Evolutionary conservation across 2,888 invertebrate species (phyloP), one percentile per base, ranked within the genome.

Genomic region (Caenorhabditis sulstoni): DNA sequence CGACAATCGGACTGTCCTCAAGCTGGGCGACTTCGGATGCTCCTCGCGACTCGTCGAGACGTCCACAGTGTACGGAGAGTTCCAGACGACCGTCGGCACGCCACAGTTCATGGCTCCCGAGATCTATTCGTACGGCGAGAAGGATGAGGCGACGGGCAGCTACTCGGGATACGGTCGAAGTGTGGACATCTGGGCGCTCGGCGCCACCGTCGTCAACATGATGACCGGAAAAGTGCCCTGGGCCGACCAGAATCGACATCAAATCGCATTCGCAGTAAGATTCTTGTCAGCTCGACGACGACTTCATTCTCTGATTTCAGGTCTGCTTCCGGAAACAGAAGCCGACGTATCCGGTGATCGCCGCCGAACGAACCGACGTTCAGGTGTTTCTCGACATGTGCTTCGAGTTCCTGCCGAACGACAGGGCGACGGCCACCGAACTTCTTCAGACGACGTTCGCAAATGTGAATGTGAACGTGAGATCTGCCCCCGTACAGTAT

Each of bases 151-250:
- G n/a, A 71, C 39, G 93, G 94, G 81, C 91, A 91, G 35, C 93
- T 93, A 78, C 47, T 41, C 65, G 79, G 96, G 97, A 0, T 95
- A 96, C 92, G 97, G 97, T 0, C 93, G 96, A 87, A 95, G 95
- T 1, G 96, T 95, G 3, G 97, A 97, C 92, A 94, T 97, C 90
- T 97, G 97, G 97, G 96, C 96, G 39, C 93, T 96, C 52, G 97
- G 96, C 44, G 97, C 96, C 92, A 96, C 96, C 67, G 95, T 97
- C 80, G 94, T 96, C 0, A 96, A 97, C 92, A 97, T 97, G 96
- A 94, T 94, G 29, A 85, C 81, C 4, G 85, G 85, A 8, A 92
- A 95, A 94, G 93, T 95, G 50, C 96, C 96, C 0, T 97, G 96
- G 95, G 93, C 94, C 59, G 95, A 96, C 89, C 94, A 94, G 90